Conservation (phyloP, 2,888 invertebrate genomes). For the Stenichneumon culpator region DNA sequence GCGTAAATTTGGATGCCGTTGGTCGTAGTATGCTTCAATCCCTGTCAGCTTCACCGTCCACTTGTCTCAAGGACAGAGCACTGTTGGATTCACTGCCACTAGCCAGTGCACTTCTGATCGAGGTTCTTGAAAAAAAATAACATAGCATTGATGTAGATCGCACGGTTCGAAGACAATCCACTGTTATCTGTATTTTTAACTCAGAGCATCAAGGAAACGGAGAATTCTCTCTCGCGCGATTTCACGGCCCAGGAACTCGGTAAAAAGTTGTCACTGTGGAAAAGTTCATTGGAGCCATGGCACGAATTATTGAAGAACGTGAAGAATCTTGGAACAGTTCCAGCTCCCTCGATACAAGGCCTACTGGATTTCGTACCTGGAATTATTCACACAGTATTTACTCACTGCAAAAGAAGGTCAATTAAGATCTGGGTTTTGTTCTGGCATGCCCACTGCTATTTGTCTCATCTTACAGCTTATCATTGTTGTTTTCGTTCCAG, state of each 20-base stretch:
- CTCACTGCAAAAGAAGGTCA: constrained; percentile 79
- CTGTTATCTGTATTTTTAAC: constrained; percentile 7
- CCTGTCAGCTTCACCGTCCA: constrained; percentile 26
- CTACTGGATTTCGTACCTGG: constrained; percentile 74
- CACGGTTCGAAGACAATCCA: constrained; percentile 10
- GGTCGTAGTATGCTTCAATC: constrained; percentile 42
- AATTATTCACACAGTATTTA: constrained; percentile 72
- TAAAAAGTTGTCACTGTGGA: constrained; percentile 66
- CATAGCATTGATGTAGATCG: neutral
- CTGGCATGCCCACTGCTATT: constrained; percentile 40
- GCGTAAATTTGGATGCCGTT: constrained; percentile 38
- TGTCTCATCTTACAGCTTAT: constrained; percentile 32
- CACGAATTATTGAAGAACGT: constrained; percentile 75
- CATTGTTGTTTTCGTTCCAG: constrained; percentile 71
- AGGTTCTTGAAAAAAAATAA: constrained; percentile 37
- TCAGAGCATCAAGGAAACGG: constrained; percentile 62
- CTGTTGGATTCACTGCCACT: constrained; percentile 43
- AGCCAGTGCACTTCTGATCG: constrained; percentile 44
- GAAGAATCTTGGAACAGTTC: constrained; percentile 70
- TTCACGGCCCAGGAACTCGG: constrained; percentile 35
- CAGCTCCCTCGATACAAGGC: constrained; percentile 69
- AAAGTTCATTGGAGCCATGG: constrained; percentile 76
- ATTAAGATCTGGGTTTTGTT: constrained; percentile 13
- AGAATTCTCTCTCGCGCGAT: constrained; percentile 43
- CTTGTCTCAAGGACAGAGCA: constrained; percentile 21